Evolutionary conservation across 2,113 vertebrate genomes (phyloP).

Genomic region (Mesitornis unicolor): DNA sequence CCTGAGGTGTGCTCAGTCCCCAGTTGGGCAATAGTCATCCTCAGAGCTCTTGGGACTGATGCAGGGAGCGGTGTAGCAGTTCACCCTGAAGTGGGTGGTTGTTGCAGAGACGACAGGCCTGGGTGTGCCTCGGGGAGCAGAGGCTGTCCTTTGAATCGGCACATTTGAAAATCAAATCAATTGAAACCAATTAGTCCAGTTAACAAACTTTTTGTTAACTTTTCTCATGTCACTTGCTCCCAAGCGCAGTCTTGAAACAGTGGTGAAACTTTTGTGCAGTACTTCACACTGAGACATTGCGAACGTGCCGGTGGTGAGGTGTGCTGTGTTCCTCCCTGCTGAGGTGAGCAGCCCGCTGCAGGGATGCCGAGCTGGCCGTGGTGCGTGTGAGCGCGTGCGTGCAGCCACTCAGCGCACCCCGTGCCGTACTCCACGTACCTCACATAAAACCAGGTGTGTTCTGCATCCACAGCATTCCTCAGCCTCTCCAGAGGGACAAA

Average conservation of each 20-base stretch:
- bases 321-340: too few species aligned
- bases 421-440: not conserved
- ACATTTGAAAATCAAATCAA: not conserved
- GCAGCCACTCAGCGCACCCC: too few species aligned
- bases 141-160: not conserved
- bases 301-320: not conserved
- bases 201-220: not conserved
- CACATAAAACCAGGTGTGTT: not conserved
- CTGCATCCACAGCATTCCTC: not conserved
- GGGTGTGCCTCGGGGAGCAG: not conserved
- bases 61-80: not conserved
- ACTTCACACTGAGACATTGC: not conserved
- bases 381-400: rapidly evolving
- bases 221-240: not conserved
- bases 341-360: not conserved
- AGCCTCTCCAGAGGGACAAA: not conserved
- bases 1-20: rapidly evolving
- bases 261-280: rapidly evolving
- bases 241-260: not conserved
- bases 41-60: not conserved
- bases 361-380: not conserved
- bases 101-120: rapidly evolving
- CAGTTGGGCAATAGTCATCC: rapidly evolving
- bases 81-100: not conserved
- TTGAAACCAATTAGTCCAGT: not conserved